Evolutionary conservation across 2,113 vertebrate species (phyloP).

Genomic region (Cebidichthys violaceus): DNA sequence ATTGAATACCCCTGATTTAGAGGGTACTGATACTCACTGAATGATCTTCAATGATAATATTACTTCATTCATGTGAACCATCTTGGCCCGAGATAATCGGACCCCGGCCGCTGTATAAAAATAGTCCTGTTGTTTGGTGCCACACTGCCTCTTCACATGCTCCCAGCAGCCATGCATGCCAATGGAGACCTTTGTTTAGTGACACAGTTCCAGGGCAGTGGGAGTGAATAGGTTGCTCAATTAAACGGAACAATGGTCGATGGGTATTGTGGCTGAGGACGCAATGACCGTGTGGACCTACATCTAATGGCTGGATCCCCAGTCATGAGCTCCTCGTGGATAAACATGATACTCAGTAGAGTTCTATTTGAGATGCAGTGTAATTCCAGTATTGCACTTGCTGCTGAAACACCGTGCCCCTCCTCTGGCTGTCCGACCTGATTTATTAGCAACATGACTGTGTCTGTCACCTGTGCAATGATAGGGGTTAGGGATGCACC

Average conservation of each 20-base stretch:
- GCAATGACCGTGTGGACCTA: conserved; percentile 20
- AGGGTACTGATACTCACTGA: conserved; percentile 18
- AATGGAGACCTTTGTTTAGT: conserved; percentile 81
- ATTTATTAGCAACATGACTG: conserved; percentile 10
- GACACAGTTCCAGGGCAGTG: conserved; percentile 77
- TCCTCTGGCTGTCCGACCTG: background rate
- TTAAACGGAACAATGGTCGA: conserved; percentile 73
- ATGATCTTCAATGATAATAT: conserved; percentile 45
- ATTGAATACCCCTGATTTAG: too few relatives aligned
- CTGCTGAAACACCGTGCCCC: conserved; percentile 35
- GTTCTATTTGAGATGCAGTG: conserved; percentile 56
- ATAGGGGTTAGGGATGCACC: background rate
- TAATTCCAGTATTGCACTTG: conserved; percentile 37
- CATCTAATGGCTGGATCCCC: conserved; percentile 7
- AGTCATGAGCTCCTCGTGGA: conserved; percentile 14
- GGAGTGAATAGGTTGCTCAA: conserved; percentile 77
- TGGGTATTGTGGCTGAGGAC: conserved; percentile 42
- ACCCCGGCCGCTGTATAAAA: conserved; percentile 65
- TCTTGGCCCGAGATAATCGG: conserved; percentile 61
- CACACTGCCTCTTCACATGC: conserved; percentile 69
- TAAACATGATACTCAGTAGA: conserved; percentile 37
- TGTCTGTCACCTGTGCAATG: background rate
- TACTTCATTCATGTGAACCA: conserved; percentile 68
- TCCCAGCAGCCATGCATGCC: conserved; percentile 60
- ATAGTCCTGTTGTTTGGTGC: conserved; percentile 74